Base-by-base conservation (phyloP, 2,888 invertebrate genomes). In the Cynaeus angustus region DNA sequence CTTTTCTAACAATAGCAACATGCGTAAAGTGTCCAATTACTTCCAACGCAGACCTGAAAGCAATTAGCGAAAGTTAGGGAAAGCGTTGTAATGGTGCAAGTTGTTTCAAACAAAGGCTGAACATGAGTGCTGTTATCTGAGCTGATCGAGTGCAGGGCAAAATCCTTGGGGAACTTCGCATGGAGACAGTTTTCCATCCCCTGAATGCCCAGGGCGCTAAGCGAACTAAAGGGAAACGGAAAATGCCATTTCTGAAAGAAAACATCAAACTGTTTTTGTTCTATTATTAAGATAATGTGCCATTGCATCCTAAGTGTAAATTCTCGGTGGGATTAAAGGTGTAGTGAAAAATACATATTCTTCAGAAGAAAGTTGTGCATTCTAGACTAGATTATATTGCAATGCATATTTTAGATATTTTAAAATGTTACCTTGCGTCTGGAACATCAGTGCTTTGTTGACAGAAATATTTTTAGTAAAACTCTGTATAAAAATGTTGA, bases 51-150 rank as follows among this genome's bases (percentile, higher is more conserved):
- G 73, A 78, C 78, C 77, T 75, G 78, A 75, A 77, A 80, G 80
- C 81, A 81, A 81, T 81, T 81, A 81, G 80, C 72, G 75, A 74
- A 77, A 78, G 74, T 77, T 77, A 69, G 78, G 78, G 78, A 75
- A 78, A 78, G 74, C 72, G 75, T 74, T 72, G 75, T 79, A 78
- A 78, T 74, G 77, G 74, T 74, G 75, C 75, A 71, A 77, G 72
- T 79, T 78, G 78, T 77, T 73, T 75, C 77, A 77, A 78, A 81
- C 81, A 81, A 81, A 82, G 80, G 78, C 79, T 70, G 79, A 79
- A 80, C 81, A 79, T 73, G 81, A 81, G 80, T 79, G 80, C 78
- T 76, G 81, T 82, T 82, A 82, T 82, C 81, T 76, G 80, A 81
- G 80, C 79, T 79, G 81, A 82, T 81, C 81, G 81, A 81, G 78